phyloP scores from a whole-genome alignment of 2,888 invertebrate species.

The Lacanobia oleracea region DNA sequence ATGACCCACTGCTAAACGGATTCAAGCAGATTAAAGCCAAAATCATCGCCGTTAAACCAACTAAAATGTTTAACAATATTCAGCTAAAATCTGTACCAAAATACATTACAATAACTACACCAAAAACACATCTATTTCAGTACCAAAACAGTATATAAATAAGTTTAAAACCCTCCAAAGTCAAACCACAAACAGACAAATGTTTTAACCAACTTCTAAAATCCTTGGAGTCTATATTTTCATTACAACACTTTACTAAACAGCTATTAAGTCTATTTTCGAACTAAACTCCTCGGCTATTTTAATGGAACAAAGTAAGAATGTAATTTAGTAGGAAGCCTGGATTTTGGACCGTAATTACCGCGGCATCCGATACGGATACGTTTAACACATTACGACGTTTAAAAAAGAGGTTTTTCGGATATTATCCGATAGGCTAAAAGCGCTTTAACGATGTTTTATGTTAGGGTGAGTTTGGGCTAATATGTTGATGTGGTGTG shows the following conservation, averaged over 20 bases:
- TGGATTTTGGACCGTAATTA: conserved; percentile 56
- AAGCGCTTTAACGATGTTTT: conserved; percentile 39
- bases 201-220: conserved; percentile 43
- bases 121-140: not conserved
- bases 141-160: not conserved
- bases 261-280: conserved; percentile 51
- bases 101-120: conserved; percentile 2
- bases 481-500: not conserved
- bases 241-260: conserved; percentile 55
- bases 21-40: not conserved
- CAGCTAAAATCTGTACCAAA: not conserved
- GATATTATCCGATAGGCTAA: conserved; percentile 30
- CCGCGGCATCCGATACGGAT: conserved; percentile 48
- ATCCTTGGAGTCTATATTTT: conserved; percentile 50
- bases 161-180: conserved; percentile 18
- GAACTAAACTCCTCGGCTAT: conserved; percentile 1
- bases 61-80: not conserved
- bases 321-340: conserved; percentile 40
- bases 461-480: conserved; percentile 1
- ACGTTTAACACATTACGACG: conserved; percentile 36
- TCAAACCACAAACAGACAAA: conserved; percentile 42
- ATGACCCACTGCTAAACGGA: not conserved
- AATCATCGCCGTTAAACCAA: not conserved
- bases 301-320: conserved; percentile 29
- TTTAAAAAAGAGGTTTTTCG: conserved; percentile 44